These are phyloP conservation scores for Diplazon laetatorius DNA, from an alignment of 2,888 invertebrate genomes.

Conservation along the genomic window DNA sequence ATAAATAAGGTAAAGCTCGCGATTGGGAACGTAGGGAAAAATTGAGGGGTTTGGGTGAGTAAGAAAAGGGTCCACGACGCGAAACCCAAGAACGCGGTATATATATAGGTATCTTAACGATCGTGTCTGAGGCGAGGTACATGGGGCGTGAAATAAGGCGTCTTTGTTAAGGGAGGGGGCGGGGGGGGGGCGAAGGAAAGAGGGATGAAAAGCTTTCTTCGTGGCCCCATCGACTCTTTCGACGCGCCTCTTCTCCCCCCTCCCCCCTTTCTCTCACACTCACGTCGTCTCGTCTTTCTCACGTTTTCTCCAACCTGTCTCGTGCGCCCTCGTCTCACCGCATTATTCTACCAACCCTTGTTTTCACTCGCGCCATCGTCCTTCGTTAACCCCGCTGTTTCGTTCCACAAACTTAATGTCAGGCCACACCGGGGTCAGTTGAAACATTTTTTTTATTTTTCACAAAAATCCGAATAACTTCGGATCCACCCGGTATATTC, in stretches of 20 bases:
- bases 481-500: too few relatives aligned
- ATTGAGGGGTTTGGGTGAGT: background rate
- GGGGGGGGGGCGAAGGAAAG: too few relatives aligned
- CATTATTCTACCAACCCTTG: conserved; percentile 23
- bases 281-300: conserved; percentile 47
- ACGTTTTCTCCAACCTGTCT: conserved; percentile 29
- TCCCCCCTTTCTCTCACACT: conserved; percentile 35
- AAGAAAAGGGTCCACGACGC: conserved; percentile 50
- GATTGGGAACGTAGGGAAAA: background rate
- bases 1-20: too few relatives aligned
- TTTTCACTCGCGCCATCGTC: conserved; percentile 14
- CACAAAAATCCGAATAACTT: too few relatives aligned
- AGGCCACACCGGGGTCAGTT: too few relatives aligned
- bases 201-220: conserved; percentile 64
- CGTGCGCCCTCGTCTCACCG: conserved; percentile 5
- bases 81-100: conserved; percentile 60
- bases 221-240: too few relatives aligned
- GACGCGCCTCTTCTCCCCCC: conserved; percentile 10
- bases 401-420: too few relatives aligned
- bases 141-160: conserved; percentile 78
- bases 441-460: too few relatives aligned
- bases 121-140: conserved; percentile 77
- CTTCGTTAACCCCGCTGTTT: conserved; percentile 44
- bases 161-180: conserved; percentile 69
- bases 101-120: conserved; percentile 80